phyloP scores from a whole-genome alignment of 2,888 invertebrate species.

The Chrysina gloriosa region DNA sequence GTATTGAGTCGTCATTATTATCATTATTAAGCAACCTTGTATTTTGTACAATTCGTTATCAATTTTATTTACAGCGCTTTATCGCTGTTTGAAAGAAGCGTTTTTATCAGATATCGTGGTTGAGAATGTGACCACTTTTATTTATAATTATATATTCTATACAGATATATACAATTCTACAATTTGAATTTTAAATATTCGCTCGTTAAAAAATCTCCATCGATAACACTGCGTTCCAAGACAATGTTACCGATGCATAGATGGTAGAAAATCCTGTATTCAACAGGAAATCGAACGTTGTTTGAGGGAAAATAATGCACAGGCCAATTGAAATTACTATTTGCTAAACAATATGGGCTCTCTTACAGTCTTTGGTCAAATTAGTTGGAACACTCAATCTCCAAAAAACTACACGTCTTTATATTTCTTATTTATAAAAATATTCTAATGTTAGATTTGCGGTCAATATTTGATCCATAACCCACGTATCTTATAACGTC shows the following conservation, averaged over 20 bases:
- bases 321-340: no score
- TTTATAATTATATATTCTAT: conserved; percentile 2
- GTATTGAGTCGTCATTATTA: conserved; percentile 5
- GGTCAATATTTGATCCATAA: no score
- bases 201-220: background rate
- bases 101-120: conserved; percentile 39
- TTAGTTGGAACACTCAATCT: no score
- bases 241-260: background rate
- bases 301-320: no score
- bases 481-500: no score
- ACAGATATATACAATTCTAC: background rate
- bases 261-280: no score
- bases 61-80: conserved; percentile 39
- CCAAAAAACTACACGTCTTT: no score
- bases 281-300: no score
- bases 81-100: conserved; percentile 37
- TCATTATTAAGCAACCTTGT: conserved; percentile 37
- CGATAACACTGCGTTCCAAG: background rate
- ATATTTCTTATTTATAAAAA: no score
- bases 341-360: no score
- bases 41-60: conserved; percentile 41
- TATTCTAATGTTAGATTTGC: no score
- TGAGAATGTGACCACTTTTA: conserved; percentile 26
- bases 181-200: background rate
- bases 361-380: no score